Evolutionary conservation across 2,113 vertebrate species (phyloP), one percentile per base, ranked within the genome.

Genomic region (Lates calcarifer): DNA sequence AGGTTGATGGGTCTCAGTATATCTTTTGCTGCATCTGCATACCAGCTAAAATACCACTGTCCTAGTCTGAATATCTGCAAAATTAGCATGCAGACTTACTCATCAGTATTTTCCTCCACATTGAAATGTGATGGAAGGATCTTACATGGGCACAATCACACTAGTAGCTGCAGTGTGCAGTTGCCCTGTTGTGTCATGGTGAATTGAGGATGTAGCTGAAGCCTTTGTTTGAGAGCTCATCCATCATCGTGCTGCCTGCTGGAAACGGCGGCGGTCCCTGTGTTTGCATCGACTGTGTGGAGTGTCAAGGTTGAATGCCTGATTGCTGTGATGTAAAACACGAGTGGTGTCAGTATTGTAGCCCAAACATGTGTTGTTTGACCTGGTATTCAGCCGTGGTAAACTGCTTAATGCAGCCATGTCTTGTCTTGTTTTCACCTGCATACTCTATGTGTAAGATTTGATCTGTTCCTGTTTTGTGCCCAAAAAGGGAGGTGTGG

Each of bases 181-280:
- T 18, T 66, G 55, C 49, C 63, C 41, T 33, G 14, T 51, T 33
- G 41, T 64, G 81, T 33, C 45, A 69, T 14, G 41, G 47, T 68
- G 79, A 80, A 63, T 49, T 51, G 45, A 77, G 56, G 67, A 79
- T 78, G 43, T 1, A 20, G 80, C 64, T 6, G 47, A 71, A 43
- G 76, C 74, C 39, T 78, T 51, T 76, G 58, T 81, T 61, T 51
- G 68, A 85, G 77, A 89, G 82, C 83, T 80, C 88, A 88, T 92
- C 89, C 62, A 86, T 88, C 90, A 83, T 88, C 90, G 82, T 17
- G 41, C 74, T 70, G 84, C 74, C 75, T 77, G 84, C 57, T 24
- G 43, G 55, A 81, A 76, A 74, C 26, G 12, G 62, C 57, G 78
- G 53, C 65, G 84, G 83, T 87, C 64, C 69, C 73, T 71, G 77